phyloP scores from a whole-genome alignment of 2,113 vertebrate genomes.

The Diadophis punctatus region DNA sequence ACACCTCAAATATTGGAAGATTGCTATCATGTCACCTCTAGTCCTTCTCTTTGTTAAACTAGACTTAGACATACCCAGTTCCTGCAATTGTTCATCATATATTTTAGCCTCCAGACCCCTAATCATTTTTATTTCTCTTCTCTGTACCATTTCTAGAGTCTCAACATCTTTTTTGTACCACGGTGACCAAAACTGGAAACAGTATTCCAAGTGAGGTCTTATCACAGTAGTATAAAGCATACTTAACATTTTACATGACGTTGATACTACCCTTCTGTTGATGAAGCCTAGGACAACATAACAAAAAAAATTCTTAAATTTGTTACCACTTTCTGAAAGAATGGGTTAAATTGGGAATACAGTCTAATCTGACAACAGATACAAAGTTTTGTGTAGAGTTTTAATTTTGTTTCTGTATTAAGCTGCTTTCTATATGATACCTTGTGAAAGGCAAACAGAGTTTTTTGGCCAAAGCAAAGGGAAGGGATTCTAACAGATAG shows the following conservation, averaged over 20 bases:
- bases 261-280: too few species aligned
- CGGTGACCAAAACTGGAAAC: too few species aligned
- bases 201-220: neutral
- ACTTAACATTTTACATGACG: too few species aligned
- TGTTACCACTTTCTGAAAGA: slow-evolving; percentile 43
- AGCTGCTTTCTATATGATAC: neutral
- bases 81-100: too few species aligned
- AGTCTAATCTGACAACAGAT: slow-evolving; percentile 32
- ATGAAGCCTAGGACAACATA: neutral
- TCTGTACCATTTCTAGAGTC: too few species aligned
- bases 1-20: too few species aligned
- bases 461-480: neutral
- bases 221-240: neutral
- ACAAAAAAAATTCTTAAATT: slow-evolving; percentile 44
- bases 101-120: too few species aligned
- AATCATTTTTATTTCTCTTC: too few species aligned
- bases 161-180: too few species aligned
- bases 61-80: too few species aligned
- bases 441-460: slow-evolving; percentile 36
- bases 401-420: slow-evolving; percentile 3
- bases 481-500: neutral
- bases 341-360: slow-evolving; percentile 42
- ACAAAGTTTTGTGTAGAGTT: neutral
- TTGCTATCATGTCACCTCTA: too few species aligned
- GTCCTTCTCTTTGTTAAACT: too few species aligned